A percentile compares a stretch with the other conserved stretches of the same genome.
phyloP scores from a whole-genome alignment of 1,140 invertebrate genomes.

The Drosophila micromelanica region DNA sequence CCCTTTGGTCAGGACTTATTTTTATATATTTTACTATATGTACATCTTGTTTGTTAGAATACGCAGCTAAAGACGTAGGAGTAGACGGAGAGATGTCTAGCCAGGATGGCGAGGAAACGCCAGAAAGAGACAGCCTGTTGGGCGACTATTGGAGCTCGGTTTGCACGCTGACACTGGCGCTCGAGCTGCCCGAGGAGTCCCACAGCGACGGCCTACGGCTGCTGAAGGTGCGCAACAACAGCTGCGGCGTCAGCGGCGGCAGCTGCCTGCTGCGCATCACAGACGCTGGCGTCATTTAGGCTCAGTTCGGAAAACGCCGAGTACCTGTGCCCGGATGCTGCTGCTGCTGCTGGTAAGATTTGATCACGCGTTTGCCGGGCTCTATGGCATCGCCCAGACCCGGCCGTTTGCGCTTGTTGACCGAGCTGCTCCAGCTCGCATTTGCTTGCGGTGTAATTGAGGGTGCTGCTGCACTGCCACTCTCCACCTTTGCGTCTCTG shows the following conservation, averaged over 20 bases:
- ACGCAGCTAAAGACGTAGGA: constrained; percentile 16
- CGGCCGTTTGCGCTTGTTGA: constrained; percentile 89
- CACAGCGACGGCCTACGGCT: constrained; percentile 47
- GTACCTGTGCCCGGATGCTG: not conserved
- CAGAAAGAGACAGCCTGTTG: constrained; percentile 22
- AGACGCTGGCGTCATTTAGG: constrained; percentile 58
- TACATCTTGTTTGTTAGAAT: constrained; percentile 10
- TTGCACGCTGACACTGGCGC: constrained; percentile 49
- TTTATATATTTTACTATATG: constrained; percentile 9
- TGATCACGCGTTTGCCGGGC: constrained; percentile 94
- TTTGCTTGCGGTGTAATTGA: not conserved
- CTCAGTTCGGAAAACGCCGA: constrained; percentile 65
- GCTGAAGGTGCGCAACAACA: constrained; percentile 57
- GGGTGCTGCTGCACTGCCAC: not conserved
- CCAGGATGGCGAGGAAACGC: not conserved
- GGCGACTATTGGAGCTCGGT: constrained; percentile 68
- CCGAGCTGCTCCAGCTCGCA: constrained; percentile 3
- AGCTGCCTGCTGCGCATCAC: constrained; percentile 57
- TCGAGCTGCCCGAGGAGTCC: constrained; percentile 38
- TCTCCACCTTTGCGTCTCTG: constrained; percentile 37
- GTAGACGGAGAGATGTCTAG: constrained; percentile 15
- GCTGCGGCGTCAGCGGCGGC: constrained; percentile 34
- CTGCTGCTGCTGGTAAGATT: constrained; percentile 86
- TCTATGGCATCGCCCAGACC: constrained; percentile 91
- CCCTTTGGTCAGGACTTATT: not conserved